Evolutionary conservation across 2,797 vertebrate genomes (phyloP).

Genomic region (Artibeus jamaicensis): DNA sequence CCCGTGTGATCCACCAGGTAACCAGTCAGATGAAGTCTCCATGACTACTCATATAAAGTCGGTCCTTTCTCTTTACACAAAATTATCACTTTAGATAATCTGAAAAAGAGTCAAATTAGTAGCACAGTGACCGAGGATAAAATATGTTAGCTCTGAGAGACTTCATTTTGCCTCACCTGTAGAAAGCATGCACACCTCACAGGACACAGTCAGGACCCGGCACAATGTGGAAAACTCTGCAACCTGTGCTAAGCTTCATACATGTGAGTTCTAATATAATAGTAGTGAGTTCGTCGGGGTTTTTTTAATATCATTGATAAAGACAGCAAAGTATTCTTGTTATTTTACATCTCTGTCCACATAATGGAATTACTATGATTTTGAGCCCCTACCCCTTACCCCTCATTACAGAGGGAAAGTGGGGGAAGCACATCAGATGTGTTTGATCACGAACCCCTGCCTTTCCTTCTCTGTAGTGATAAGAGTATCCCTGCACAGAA

Average conservation of each 20-base stretch:
- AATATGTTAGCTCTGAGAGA: background rate
- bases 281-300: background rate
- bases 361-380: background rate
- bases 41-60: background rate
- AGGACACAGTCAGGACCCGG: too few species aligned
- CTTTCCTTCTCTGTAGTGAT: background rate
- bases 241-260: background rate
- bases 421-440: accelerated
- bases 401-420: background rate
- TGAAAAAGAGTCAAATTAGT: background rate
- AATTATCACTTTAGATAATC: background rate
- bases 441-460: background rate
- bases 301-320: background rate
- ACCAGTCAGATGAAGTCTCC: background rate
- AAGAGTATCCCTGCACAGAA: accelerated
- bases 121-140: background rate
- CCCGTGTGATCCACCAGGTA: background rate
- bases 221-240: accelerated
- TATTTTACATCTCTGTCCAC: background rate
- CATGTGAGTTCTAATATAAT: background rate
- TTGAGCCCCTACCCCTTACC: background rate
- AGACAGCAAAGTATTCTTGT: background rate
- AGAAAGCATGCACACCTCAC: background rate
- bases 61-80: background rate
- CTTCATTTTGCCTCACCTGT: background rate